A percentile compares a stretch with the other conserved stretches of the same genome.
Evolutionary conservation across 2,113 vertebrate genomes (phyloP).

Genomic region (Kryptolebias marmoratus): DNA sequence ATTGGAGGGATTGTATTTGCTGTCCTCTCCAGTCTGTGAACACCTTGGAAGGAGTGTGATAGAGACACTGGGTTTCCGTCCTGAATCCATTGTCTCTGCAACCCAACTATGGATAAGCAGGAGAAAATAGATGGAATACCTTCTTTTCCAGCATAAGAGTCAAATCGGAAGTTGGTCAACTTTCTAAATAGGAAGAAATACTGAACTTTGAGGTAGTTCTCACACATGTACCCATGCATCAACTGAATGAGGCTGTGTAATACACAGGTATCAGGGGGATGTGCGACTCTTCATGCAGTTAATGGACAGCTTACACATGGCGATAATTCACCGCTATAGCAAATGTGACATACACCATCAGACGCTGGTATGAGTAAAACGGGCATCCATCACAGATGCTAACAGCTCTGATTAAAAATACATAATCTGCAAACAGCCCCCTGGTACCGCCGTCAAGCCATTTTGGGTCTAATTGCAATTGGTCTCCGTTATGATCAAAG

Average conservation of each 20-base stretch:
- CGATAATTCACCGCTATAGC: conserved; percentile 52
- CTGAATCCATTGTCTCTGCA: too few relatives aligned
- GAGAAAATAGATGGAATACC: too few relatives aligned
- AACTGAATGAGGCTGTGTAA: neutral
- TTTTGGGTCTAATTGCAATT: conserved; percentile 83
- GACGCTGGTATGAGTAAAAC: conserved; percentile 70
- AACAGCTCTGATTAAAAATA: conserved; percentile 86
- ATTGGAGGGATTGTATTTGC: too few relatives aligned
- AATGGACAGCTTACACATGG: conserved; percentile 54
- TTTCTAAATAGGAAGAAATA: neutral
- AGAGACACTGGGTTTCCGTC: too few relatives aligned
- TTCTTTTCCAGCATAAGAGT: too few relatives aligned
- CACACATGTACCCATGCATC: neutral
- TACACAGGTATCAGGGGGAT: neutral
- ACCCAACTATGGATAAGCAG: too few relatives aligned
- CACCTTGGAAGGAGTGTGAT: too few relatives aligned
- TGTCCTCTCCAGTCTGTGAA: too few relatives aligned
- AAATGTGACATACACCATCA: conserved; percentile 64
- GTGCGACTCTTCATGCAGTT: conserved; percentile 36
- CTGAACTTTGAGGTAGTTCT: neutral
- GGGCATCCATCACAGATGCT: conserved; percentile 81
- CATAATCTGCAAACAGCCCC: conserved; percentile 80
- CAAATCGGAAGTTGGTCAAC: too few relatives aligned
- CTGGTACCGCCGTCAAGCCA: conserved; percentile 74
- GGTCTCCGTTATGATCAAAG: conserved; percentile 83